Base-by-base conservation (phyloP, 2,797 vertebrate species). In the Schizopygopsis malacanthus region DNA sequence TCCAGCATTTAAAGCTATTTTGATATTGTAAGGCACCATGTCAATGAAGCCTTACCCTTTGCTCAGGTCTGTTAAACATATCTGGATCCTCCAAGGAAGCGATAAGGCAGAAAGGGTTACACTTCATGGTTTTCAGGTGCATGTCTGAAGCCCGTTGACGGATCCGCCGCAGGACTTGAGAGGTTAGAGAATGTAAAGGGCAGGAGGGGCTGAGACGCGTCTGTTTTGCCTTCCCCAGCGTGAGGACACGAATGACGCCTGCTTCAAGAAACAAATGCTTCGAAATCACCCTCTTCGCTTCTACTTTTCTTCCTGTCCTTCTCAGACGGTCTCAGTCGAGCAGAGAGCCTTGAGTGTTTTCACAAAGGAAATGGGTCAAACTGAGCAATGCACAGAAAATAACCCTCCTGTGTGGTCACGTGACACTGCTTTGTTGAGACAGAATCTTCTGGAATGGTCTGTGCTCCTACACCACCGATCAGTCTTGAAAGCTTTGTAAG, bases 41-140 rank as follows among this genome's bases (percentile, higher is more conserved):
- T 54, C 52, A 37, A 5, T 45, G 33, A 61, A 63, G 28, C 82
- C 93, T 96, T 96, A 99, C 98, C 97, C 96, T 95, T 1, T 92
- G 90, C 89, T 97, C 96, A 5, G 95, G 94, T 88, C 94, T 95
- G 90, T 90, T 94, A 95, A 98, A 99, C 92, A 99, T 91, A 87
- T 97, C 97, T 56, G 90, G 95, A 88, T 95, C 95, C 9, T 95
- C 94, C 92, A 97, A 93, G 11, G 97, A 97, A 91, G 97, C 97
- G 70, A 98, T 92, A 92, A 99, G 94, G 86, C 97, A 98, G 91
- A 94, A 95, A 72, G 81, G 94, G 89, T 95, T 95, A 63, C 94
- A 94, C 91, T 95, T 95, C 82, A 93, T 93, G 72, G 93, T 94
- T 90, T 95, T 96, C 87, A 96, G 92, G 90, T 95, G 95, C 95